Evolutionary conservation across 2,113 vertebrate species (phyloP).

Genomic region (Phyllostomus discolor): DNA sequence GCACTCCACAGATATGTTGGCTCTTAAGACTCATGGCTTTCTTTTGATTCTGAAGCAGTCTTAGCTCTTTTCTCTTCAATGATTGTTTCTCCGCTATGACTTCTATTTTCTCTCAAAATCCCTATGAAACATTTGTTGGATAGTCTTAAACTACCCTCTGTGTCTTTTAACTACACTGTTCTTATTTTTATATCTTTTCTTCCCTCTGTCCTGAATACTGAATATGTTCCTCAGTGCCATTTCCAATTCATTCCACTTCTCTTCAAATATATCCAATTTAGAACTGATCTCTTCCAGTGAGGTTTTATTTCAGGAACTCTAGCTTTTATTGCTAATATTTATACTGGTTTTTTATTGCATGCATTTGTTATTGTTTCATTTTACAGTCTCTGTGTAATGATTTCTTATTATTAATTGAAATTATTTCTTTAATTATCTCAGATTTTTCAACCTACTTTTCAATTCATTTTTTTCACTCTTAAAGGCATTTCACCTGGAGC

Average conservation of each 20-base stretch:
- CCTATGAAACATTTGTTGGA: not conserved
- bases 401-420: not conserved
- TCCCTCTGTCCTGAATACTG: not conserved
- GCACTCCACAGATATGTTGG: not conserved
- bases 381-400: not conserved
- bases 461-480: not conserved
- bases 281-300: not conserved
- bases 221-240: not conserved
- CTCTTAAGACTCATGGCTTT: not conserved
- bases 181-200: not conserved
- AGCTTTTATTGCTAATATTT: constrained; percentile 17
- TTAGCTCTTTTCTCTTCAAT: not conserved
- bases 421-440: not conserved
- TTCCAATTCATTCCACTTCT: not conserved
- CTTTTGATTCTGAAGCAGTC: constrained; percentile 14
- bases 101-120: not conserved
- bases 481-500: not conserved
- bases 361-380: not conserved
- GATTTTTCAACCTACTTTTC: not conserved
- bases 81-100: not conserved
- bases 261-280: not conserved
- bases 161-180: not conserved
- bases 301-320: not conserved
- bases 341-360: not conserved
- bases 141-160: not conserved